Evolutionary conservation across 2,797 vertebrate species (phyloP).

Genomic region (Distichodus sexfasciatus): DNA sequence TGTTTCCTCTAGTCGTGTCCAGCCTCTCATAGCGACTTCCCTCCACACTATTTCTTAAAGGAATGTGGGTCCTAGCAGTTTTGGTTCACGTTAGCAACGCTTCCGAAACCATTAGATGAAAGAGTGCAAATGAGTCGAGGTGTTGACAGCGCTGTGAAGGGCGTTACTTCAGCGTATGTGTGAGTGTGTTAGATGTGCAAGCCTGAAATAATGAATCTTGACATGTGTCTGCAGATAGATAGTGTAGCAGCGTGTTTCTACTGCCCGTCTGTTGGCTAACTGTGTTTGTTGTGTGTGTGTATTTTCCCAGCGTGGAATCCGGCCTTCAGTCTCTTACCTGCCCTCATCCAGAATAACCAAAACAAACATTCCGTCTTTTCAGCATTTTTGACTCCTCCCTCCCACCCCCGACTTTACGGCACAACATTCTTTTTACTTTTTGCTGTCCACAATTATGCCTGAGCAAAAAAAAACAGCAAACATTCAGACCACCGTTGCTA

Average conservation of each 20-base stretch:
- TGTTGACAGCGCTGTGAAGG: neutral
- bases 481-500: neutral
- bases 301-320: too few relatives aligned
- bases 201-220: neutral
- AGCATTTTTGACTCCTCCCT: neutral
- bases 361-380: neutral
- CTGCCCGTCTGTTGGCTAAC: too few relatives aligned
- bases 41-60: too few relatives aligned
- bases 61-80: constrained; percentile 27
- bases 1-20: too few relatives aligned
- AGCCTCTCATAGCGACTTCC: too few relatives aligned
- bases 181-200: neutral
- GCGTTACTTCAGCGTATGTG: neutral
- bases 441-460: neutral
- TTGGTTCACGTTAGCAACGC: constrained; percentile 8
- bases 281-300: too few relatives aligned
- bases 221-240: neutral
- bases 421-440: neutral
- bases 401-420: too few relatives aligned
- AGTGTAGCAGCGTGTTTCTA: neutral
- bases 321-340: neutral
- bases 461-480: neutral
- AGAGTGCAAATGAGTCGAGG: neutral
- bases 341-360: neutral
- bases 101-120: constrained; percentile 8